Evolutionary conservation across 2,797 vertebrate genomes (phyloP), one percentile per base, ranked within the genome.

Genomic region (Taenioides sp.): DNA sequence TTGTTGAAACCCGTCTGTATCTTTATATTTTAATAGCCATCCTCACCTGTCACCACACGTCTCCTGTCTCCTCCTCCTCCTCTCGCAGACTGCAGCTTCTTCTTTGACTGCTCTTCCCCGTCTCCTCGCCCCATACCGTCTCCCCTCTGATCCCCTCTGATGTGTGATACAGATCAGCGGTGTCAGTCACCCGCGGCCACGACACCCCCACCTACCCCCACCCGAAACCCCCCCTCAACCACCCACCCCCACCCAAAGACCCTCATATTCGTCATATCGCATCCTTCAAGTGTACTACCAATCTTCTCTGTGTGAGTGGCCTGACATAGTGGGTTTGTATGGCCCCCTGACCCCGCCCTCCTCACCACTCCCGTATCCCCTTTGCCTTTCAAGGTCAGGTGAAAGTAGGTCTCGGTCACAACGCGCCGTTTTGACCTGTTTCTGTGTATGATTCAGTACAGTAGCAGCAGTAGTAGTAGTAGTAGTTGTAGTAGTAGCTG

Each of bases 191-290:
- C 90, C 84, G 88, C 77, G 90, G 91, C 91, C 88, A 85, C 86
- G 88, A 89, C 75, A 77, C 69, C 80, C 12, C 14, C 52, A 87
- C 88, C 87, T 7, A 34, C 69, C 9, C 40, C 40, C 80, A 87
- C 87, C 88, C 71, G 76, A 87, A 91, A 90, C 27, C 59, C 79
- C 86, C 82, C 74, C 18, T 5, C 18, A n/a, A 20, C 77, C 68
- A 5, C 87, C 82, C 75, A 76, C 69, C 80, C 12, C 14, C 52
- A 88, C 88, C 87, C 71, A 78, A 87, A 91, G 91, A 81, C 10
- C 92, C 94, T 95, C 93, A 93, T 95, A 88, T 92, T 93, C 92
- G 89, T 91, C 90, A 91, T 92, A 91, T 92, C 89, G 86, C 87
- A 92, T 92, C 88, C 88, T 89, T 92, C 91, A 92, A 91, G 86